A percentile compares a stretch with the other conserved stretches of the same genome.
Evolutionary conservation across 2,797 vertebrate species (phyloP).

Genomic region (Coregonus suidteri): DNA sequence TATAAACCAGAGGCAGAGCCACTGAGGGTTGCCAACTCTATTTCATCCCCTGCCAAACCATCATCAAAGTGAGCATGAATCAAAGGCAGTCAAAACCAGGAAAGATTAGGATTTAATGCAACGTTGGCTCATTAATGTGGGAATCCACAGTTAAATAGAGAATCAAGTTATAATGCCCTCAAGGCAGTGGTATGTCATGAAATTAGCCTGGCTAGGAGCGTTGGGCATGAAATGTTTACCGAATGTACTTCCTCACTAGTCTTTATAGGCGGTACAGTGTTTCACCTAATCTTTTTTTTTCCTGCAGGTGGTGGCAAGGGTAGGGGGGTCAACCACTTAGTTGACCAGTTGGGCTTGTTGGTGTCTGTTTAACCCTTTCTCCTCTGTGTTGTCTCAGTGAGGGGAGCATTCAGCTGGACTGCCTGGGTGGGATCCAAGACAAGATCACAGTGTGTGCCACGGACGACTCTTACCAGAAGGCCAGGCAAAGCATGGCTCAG

Average conservation of each 20-base stretch:
- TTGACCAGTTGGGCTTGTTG: background rate
- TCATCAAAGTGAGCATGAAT: constrained; percentile 54
- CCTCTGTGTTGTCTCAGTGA: constrained; percentile 74
- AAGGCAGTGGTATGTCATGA: background rate
- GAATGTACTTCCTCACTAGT: background rate
- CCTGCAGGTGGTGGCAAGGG: no score
- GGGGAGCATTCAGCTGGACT: constrained; percentile 92
- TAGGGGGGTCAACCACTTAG: background rate
- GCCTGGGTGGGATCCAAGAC: constrained; percentile 95
- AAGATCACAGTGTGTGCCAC: constrained; percentile 98
- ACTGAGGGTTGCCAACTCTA: constrained; percentile 30
- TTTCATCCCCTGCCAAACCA: constrained; percentile 65
- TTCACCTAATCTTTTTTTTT: background rate
- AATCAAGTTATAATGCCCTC: constrained; percentile 8
- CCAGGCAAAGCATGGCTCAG: constrained; percentile 94
- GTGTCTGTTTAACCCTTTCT: background rate
- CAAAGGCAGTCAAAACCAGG: constrained; percentile 42
- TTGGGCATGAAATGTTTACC: background rate
- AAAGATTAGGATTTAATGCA: constrained; percentile 56
- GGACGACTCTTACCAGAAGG: constrained; percentile 97
- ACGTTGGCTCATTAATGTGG: constrained; percentile 46
- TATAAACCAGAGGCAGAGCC: constrained; percentile 54
- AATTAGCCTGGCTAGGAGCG: background rate
- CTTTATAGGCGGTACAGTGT: background rate
- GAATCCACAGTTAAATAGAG: constrained; percentile 49